Percentiles rank a stretch among this genome's conserved stretches.
Conservation (phyloP, 2,797 vertebrate species). For the Dendrocincla tyrannina region DNA sequence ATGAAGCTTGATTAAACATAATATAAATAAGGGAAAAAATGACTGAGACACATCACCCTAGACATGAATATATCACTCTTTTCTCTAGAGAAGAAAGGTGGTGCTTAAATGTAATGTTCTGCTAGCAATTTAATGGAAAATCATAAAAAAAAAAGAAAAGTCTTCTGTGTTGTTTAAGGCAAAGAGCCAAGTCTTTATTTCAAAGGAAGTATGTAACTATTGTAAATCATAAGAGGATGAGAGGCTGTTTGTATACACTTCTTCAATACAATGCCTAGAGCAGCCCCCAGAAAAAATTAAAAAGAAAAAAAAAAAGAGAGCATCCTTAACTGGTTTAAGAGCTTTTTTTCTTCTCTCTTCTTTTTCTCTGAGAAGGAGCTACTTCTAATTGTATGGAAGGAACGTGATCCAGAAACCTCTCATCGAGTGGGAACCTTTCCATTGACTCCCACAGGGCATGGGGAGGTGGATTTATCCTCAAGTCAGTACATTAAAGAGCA, state of each 20-base stretch:
- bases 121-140: conserved; percentile 57
- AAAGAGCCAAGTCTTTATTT: conserved; percentile 56
- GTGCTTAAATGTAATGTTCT: neutral
- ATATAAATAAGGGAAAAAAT: neutral
- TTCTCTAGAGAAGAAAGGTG: neutral
- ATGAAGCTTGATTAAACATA: neutral
- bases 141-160: neutral
- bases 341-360: neutral
- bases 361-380: neutral
- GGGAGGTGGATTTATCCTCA: neutral
- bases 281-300: neutral
- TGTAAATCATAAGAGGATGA: conserved; percentile 24
- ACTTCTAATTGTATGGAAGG: neutral
- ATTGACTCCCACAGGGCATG: rapidly evolving
- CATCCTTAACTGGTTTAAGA: neutral
- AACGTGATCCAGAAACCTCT: neutral
- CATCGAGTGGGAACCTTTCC: neutral
- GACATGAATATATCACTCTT: neutral
- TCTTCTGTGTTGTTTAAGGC: conserved; percentile 35
- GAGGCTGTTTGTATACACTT: conserved; percentile 20
- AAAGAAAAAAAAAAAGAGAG: neutral
- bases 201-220: conserved; percentile 47
- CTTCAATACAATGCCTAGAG: conserved; percentile 45
- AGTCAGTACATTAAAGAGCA: neutral
- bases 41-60: neutral